Base-by-base conservation (phyloP, 2,113 vertebrate genomes). In the Trichomycterus rosablanca region DNA sequence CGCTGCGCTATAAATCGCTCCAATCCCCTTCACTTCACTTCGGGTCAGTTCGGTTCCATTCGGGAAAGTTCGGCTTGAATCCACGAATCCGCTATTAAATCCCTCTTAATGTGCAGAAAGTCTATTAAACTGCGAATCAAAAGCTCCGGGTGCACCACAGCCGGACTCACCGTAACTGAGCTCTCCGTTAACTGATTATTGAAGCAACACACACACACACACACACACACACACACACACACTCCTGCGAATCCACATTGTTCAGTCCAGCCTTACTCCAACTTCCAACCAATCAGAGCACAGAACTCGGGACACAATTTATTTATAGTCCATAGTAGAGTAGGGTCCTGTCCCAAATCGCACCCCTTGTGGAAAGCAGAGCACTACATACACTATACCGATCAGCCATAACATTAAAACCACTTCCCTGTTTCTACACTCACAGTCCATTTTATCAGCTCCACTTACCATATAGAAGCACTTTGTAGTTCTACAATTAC, bases 271-370 rank as follows among this genome's bases (percentile, higher is more conserved):
- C 12, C 37, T 5, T 5, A 11, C 11, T 2, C 3, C 3, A 40
- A 8, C 37, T 15, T 15, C 12, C 3, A 5, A 15, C 37, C 37
- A 15, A n/a, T 15, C 37, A 15, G 8, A 40, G 37, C 37, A 3
- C 37, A 15, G 37, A 11, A 14, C 37, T n/a, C 5, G 3, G 3
- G 42, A 67, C 44, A 52, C 16, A 46, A 20, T 35, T 56, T 59
- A 56, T 66, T 69, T 53, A 48, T 40, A 70, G 56, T 40, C 7
- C 24, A 20, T 45, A 49, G 26, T 30, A 53, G 12, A 32, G 28
- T 59, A 45, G 26, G 42, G 26, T 16, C 42, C 16, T 1, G 23
- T 45, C 56, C 56, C 42, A 32, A 59, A 45, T 30, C 37, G 35
- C 37, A 26, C 30, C 52, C 52, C 30, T 20, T 20, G 28, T 15